Percentiles rank a stretch among this genome's conserved stretches.
Evolutionary conservation across 2,113 vertebrate species (phyloP).

Genomic region (Okapia johnstoni): DNA sequence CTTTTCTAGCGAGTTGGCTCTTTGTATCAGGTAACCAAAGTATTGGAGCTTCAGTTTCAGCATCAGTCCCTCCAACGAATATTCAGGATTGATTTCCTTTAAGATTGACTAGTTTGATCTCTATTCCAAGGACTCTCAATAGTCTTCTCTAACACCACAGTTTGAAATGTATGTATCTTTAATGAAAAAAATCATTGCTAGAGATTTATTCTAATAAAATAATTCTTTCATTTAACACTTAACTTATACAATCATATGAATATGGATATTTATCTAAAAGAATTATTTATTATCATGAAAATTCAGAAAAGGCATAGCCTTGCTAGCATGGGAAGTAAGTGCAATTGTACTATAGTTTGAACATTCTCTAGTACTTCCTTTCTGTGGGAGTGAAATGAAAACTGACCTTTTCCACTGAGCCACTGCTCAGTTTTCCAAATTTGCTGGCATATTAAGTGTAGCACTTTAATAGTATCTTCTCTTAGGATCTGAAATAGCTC

Average conservation of each 20-base stretch:
- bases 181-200: neutral
- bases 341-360: neutral
- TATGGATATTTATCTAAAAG: neutral
- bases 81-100: neutral
- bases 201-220: neutral
- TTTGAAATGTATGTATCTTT: neutral
- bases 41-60: neutral
- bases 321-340: neutral
- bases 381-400: neutral
- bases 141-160: neutral
- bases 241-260: neutral
- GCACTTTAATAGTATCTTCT: neutral
- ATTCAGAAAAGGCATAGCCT: neutral
- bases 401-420: neutral
- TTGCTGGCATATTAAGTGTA: neutral
- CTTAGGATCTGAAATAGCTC: neutral
- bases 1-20: neutral
- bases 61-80: neutral
- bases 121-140: neutral
- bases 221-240: neutral
- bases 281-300: constrained; percentile 10
- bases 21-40: neutral
- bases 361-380: neutral
- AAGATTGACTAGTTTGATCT: neutral
- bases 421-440: neutral